Evolutionary conservation across 2,113 vertebrate genomes (phyloP), one percentile per base, ranked within the genome.

Genomic region (Pangasianodon hypophthalmus): DNA sequence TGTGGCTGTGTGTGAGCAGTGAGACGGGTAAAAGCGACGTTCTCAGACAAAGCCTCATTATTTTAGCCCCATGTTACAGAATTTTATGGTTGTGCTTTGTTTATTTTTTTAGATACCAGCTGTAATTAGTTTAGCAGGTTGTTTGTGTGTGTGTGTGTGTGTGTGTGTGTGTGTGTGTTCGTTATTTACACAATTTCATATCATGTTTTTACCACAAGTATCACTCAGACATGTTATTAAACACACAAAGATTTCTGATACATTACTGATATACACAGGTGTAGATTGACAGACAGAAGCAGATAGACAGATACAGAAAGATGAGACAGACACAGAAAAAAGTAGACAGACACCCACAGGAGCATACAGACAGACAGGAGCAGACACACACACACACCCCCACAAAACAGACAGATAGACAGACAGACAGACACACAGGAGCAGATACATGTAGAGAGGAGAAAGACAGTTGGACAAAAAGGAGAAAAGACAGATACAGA

Each of bases 41-140:
- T 54, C 29, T 56, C 80, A 56, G 50, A 82, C 58, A 62, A 18
- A 84, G 37, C 83, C 83, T 84, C 58, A 62, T 84, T 84, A 84
- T 84, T 84, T 84, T 29, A 4, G 13, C 58, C 44, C 58, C 32
- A 1, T 56, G 81, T 19, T 21, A 21, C 10, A 84, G 0, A 58
- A 84, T 60, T 2, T 60, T 37, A 44, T 7, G 56, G 41, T 10
- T 44, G 21, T 29, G 83, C 82, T 24, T 84, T 56, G 7, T 32
- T 80, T 71, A n/a, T 54, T 52, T 52, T 81, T 82, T 56, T 29
- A 80, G 56, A 62, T 26, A 41, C 4, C 62, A 84, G 37, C 46
- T 29, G 44, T 58, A 62, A 84, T 62, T 84, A 62, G 56, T 46
- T 84, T 46, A 58, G 29, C n/a, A 54, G 54, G 9, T 13, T 9